Conservation (phyloP, 35 echinoderm and acorn worm species). For the Nesometra sesokonis region DNA sequence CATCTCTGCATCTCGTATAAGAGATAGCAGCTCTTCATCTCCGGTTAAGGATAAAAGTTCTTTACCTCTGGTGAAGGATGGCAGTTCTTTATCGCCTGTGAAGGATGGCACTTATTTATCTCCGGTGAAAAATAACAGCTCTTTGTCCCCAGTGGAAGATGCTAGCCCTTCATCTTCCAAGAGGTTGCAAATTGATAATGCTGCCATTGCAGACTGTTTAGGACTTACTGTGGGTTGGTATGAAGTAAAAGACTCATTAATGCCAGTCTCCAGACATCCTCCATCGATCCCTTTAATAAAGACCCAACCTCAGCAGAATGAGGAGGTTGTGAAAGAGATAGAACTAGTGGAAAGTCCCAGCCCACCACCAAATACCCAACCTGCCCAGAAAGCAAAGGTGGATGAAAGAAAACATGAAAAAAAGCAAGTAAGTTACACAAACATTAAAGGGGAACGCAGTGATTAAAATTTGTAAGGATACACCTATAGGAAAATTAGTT, state of each 20-base stretch:
- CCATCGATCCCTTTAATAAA: not conserved
- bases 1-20: no score
- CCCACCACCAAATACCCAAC: not conserved
- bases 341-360: not conserved
- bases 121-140: not conserved
- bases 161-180: not conserved
- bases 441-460: no score
- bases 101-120: not conserved
- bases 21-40: no score
- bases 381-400: not conserved
- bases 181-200: constrained; percentile 20
- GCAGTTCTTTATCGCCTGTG: no score
- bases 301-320: not conserved
- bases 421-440: not conserved
- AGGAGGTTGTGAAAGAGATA: not conserved
- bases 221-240: constrained; percentile 5
- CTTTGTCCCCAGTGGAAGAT: no score
- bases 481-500: no score
- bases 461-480: no score
- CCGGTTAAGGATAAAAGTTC: no score
- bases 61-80: no score
- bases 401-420: not conserved
- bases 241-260: not conserved
- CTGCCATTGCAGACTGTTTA: constrained; percentile 8
- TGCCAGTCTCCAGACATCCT: not conserved